Evolutionary conservation across 2,888 invertebrate species (phyloP).

Genomic region (Hedychridium roseum): DNA sequence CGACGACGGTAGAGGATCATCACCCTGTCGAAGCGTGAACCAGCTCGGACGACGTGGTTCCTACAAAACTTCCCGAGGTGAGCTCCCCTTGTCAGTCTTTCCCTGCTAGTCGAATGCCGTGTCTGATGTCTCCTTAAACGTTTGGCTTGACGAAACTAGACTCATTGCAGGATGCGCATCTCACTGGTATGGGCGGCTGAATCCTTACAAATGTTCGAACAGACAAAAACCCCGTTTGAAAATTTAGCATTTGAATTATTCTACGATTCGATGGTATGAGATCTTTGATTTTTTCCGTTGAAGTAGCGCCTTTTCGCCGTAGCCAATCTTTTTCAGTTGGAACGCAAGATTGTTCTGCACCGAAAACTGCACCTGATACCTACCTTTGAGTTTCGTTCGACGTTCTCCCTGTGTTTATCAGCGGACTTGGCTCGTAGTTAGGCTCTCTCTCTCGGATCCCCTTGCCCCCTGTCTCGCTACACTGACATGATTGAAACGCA

Average conservation of each 20-base stretch:
- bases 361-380: conserved; percentile 53
- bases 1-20: conserved; percentile 79
- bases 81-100: conserved; percentile 56
- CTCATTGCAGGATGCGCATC: conserved; percentile 43
- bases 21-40: conserved; percentile 72
- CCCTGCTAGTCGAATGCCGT: conserved; percentile 34
- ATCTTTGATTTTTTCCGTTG: conserved; percentile 22
- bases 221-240: no score
- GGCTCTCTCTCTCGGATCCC: no score
- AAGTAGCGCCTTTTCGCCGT: conserved; percentile 46
- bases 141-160: conserved; percentile 44
- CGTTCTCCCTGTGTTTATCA: no score
- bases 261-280: conserved; percentile 35
- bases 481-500: conserved; percentile 47
- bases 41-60: conserved; percentile 82
- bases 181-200: conserved; percentile 41
- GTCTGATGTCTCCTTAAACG: conserved; percentile 33
- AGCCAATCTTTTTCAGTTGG: conserved; percentile 50
- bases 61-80: conserved; percentile 88
- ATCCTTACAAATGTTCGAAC: conserved; percentile 35
- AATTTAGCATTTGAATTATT: no score
- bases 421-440: conserved; percentile 50
- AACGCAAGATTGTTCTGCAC: conserved; percentile 58
- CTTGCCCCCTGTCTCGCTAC: conserved; percentile 33
- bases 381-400: conserved; percentile 48